Percentiles rank a stretch among this genome's conserved stretches.
Evolutionary conservation across 2,888 invertebrate species (phyloP).

Genomic region (Nebria brevicollis): DNA sequence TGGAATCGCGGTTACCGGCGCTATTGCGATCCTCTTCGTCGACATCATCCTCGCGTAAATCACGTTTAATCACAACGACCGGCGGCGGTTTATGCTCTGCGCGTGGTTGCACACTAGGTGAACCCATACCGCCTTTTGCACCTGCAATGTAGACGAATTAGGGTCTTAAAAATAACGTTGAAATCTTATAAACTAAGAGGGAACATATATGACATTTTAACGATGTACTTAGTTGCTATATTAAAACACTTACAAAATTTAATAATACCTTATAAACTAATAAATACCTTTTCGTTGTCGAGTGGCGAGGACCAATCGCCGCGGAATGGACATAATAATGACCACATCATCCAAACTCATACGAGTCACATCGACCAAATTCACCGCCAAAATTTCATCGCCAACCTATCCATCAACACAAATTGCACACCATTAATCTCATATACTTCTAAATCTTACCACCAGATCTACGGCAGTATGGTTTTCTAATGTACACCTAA

Average conservation of each 20-base stretch:
- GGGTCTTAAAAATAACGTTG: not conserved
- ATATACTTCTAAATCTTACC: not conserved
- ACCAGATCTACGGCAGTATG: not conserved
- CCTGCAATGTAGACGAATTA: conserved; percentile 22
- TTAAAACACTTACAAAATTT: not conserved
- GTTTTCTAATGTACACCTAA: not conserved
- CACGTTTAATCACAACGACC: conserved; percentile 90
- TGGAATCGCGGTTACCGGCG: conserved; percentile 57
- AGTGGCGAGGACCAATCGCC: conserved; percentile 92
- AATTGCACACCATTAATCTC: not conserved
- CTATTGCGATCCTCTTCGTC: conserved; percentile 65
- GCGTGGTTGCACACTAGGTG: conserved; percentile 71
- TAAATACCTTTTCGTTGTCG: conserved; percentile 78
- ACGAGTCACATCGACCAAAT: conserved; percentile 95
- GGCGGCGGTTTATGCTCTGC: conserved; percentile 89
- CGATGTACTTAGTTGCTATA: not conserved
- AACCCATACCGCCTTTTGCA: conserved; percentile 63
- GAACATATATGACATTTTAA: not conserved
- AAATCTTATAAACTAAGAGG: too few relatives aligned
- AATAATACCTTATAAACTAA: not conserved
- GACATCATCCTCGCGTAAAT: conserved; percentile 83
- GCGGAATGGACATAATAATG: conserved; percentile 98
- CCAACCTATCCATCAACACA: conserved; percentile 74
- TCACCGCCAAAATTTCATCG: conserved; percentile 98
- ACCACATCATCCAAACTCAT: conserved; percentile 99